A percentile compares a stretch with the other conserved stretches of the same genome.
Evolutionary conservation across 1,140 invertebrate species (phyloP).

Genomic region (Semibalanus balanoides): DNA sequence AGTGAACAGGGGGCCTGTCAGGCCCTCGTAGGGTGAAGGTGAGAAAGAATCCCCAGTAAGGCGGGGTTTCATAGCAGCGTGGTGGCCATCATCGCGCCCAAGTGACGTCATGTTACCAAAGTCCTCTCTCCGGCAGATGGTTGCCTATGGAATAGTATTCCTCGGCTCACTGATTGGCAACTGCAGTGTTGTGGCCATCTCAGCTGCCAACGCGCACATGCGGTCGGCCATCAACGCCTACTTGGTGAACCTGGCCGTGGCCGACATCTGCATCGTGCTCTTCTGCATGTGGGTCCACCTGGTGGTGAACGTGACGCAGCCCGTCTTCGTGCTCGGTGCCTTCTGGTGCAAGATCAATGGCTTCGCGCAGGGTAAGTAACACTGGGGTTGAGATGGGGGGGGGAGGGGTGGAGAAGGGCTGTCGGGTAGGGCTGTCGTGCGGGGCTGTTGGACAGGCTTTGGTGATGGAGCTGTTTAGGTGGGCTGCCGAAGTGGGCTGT

Average conservation of each 20-base stretch:
- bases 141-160: conserved; percentile 17
- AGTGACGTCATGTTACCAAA: too few relatives aligned
- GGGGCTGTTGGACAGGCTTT: too few relatives aligned
- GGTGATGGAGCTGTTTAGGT: too few relatives aligned
- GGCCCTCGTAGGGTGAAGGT: too few relatives aligned
- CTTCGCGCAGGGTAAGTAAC: conserved; percentile 35
- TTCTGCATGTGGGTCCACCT: conserved; percentile 38
- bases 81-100: too few relatives aligned
- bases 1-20: too few relatives aligned
- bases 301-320: conserved; percentile 27
- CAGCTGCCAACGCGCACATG: conserved; percentile 32
- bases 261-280: conserved; percentile 31
- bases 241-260: conserved; percentile 30
- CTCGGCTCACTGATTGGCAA: conserved; percentile 34
- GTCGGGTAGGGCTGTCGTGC: too few relatives aligned
- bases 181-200: conserved; percentile 36
- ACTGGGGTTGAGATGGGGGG: too few relatives aligned
- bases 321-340: conserved; percentile 29
- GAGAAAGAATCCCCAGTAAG: too few relatives aligned
- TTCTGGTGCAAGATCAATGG: conserved; percentile 37
- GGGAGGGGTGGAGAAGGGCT: too few relatives aligned
- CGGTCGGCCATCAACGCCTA: conserved; percentile 32
- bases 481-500: too few relatives aligned
- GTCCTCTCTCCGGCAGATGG: background rate
- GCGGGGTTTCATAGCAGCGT: too few relatives aligned